These are phyloP conservation scores for Choristoneura fumiferana DNA, from an alignment of 1,140 invertebrate species.

Conservation along the genomic window DNA sequence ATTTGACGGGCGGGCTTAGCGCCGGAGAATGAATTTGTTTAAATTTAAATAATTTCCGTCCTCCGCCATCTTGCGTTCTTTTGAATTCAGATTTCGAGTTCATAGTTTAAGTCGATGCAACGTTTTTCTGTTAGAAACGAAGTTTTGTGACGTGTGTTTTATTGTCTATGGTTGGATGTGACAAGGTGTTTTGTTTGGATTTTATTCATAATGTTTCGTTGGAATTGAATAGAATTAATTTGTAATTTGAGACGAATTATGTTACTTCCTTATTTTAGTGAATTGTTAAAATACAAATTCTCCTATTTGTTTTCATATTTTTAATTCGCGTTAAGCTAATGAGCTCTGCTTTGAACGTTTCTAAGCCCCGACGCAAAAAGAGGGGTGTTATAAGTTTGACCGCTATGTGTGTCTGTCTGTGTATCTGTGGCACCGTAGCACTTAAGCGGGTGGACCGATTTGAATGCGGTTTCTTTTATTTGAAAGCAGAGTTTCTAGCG, in stretches of 20 bases:
- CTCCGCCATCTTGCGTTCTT: slow-evolving; percentile 2
- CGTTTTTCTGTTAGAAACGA: slow-evolving; percentile 1
- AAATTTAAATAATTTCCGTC: slow-evolving; percentile 40
- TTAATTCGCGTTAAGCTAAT: no score
- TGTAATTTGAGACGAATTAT: slow-evolving; percentile 3
- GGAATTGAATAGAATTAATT: background rate
- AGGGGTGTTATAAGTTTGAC: no score
- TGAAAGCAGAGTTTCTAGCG: no score
- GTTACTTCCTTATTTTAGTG: background rate
- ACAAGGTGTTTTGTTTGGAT: background rate
- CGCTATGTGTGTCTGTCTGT: no score
- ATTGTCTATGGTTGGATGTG: slow-evolving; percentile 1
- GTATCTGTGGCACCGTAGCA: no score
- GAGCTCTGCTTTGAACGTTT: no score
- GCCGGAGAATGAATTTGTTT: slow-evolving; percentile 34
- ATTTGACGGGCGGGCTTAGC: slow-evolving; percentile 22
- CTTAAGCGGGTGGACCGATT: no score
- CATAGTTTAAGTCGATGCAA: slow-evolving; percentile 16
- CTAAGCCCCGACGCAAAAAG: no score
- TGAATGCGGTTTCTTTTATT: no score
- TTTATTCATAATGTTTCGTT: background rate
- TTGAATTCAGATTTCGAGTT: slow-evolving; percentile 18
- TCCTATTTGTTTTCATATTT: no score
- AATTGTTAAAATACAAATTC: no score
- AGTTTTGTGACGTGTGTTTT: slow-evolving; percentile 3